A percentile compares a stretch with the other conserved stretches of the same genome.
Conservation (phyloP, 2,888 invertebrate genomes). For the Seira sanloemensis region DNA sequence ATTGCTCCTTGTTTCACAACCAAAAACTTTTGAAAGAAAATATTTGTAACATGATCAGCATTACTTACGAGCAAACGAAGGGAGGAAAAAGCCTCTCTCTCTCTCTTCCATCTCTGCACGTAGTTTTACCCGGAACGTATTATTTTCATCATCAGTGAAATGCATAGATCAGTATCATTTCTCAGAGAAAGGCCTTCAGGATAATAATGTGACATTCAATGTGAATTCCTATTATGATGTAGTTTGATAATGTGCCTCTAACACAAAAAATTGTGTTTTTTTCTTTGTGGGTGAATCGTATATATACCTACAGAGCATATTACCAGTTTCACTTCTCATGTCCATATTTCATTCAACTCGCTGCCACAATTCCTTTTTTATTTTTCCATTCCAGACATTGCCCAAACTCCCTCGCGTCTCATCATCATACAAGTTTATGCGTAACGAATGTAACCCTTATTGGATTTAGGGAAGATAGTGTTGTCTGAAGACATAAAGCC, state of each 20-base stretch:
- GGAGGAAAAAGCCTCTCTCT: not conserved
- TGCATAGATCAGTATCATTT: not conserved
- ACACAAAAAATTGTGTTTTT: slow-evolving; percentile 20
- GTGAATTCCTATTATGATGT: slow-evolving; percentile 20
- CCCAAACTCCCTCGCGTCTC: slow-evolving; percentile 44
- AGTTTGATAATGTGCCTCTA: slow-evolving; percentile 13
- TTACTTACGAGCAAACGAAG: slow-evolving; percentile 3
- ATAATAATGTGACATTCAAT: slow-evolving; percentile 28
- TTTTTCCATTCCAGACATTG: slow-evolving; percentile 19
- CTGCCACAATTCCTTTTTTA: slow-evolving; percentile 26
- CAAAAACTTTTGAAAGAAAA: not conserved
- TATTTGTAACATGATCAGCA: slow-evolving; percentile 37
- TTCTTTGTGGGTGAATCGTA: slow-evolving; percentile 12
- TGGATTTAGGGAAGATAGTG: slow-evolving; percentile 39
- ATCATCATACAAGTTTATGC: slow-evolving; percentile 52
- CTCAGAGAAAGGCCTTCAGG: not conserved
- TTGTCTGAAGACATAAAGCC: slow-evolving; percentile 20
- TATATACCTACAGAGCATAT: slow-evolving; percentile 12
- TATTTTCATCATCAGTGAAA: slow-evolving; percentile 22
- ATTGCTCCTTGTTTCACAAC: not conserved
- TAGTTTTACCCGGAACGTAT: not conserved
- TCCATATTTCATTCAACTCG: slow-evolving; percentile 14
- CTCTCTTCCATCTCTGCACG: no score
- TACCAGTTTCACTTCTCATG: slow-evolving; percentile 7
- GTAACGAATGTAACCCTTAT: slow-evolving; percentile 45